Evolutionary conservation across 1,140 invertebrate species (phyloP).

Genomic region (Lepidurus apus): DNA sequence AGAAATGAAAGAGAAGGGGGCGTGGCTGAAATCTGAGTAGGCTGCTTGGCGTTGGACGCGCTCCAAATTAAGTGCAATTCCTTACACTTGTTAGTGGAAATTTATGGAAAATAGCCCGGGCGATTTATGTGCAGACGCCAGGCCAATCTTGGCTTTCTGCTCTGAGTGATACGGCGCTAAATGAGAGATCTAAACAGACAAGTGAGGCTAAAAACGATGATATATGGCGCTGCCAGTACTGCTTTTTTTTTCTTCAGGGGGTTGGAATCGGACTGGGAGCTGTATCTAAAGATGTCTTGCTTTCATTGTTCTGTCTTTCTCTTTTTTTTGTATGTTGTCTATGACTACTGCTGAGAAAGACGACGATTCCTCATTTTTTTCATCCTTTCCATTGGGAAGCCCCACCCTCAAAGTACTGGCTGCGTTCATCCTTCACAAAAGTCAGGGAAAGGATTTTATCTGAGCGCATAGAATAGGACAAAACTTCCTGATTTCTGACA

Average conservation of each 20-base stretch:
- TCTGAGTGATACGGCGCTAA: constrained; percentile 18
- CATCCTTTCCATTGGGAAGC: neutral
- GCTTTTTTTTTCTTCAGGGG: neutral
- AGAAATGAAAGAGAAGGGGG: neutral
- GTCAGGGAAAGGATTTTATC: no score
- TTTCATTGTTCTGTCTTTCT: neutral
- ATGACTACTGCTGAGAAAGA: neutral
- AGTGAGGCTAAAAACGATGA: neutral
- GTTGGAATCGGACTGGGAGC: neutral
- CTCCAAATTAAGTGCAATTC: constrained; percentile 10
- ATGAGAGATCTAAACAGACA: constrained; percentile 18
- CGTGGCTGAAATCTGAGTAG: neutral
- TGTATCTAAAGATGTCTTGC: constrained; percentile 3
- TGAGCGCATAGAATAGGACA: neutral
- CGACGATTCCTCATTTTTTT: neutral
- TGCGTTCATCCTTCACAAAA: no score
- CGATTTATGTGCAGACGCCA: neutral
- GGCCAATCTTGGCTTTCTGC: constrained; percentile 13
- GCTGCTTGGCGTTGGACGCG: neutral
- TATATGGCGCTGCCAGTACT: neutral
- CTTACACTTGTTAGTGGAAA: neutral
- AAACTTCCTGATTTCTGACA: neutral
- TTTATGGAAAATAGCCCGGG: constrained; percentile 8
- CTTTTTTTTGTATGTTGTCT: neutral
- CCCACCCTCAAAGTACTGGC: no score